Conservation (phyloP, 1,140 invertebrate species). For the Andricus grossulariae region DNA sequence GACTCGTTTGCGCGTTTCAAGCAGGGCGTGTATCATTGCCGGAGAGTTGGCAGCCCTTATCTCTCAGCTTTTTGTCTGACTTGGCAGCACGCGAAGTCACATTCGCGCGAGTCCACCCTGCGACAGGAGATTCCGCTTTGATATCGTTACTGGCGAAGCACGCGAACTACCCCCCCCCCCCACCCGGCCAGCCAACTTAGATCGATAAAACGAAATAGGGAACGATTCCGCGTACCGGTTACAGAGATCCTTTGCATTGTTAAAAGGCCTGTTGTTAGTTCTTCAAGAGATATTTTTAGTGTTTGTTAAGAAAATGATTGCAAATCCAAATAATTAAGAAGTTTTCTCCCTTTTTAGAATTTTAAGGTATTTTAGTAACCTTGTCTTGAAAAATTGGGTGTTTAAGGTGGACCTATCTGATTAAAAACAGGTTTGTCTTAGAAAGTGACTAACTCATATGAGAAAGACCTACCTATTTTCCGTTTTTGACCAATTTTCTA, state of each 20-base stretch:
- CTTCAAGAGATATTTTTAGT: too few species aligned
- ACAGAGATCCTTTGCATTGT: neutral
- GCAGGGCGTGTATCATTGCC: conserved; percentile 1
- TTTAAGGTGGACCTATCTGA: too few species aligned
- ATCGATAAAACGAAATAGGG: conserved; percentile 9
- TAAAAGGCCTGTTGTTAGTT: too few species aligned
- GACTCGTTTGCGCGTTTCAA: conserved; percentile 37
- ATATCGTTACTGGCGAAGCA: conserved; percentile 59
- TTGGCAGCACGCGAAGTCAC: conserved; percentile 62
- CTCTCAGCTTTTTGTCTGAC: conserved; percentile 54
- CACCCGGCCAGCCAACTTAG: neutral
- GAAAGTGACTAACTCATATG: too few species aligned
- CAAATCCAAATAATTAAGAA: too few species aligned
- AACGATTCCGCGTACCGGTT: neutral
- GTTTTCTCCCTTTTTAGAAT: too few species aligned
- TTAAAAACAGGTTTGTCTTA: too few species aligned
- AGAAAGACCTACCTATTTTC: too few species aligned
- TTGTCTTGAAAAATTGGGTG: too few species aligned
- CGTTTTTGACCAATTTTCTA: too few species aligned
- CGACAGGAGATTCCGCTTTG: conserved; percentile 64
- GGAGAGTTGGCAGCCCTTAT: conserved; percentile 50
- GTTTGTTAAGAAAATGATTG: too few species aligned
- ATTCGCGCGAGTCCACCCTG: conserved; percentile 44
- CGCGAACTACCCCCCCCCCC: conserved; percentile 38
- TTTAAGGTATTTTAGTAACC: too few species aligned